Conservation (phyloP, 2,113 vertebrate species). For the Ariopsis seemanni region DNA sequence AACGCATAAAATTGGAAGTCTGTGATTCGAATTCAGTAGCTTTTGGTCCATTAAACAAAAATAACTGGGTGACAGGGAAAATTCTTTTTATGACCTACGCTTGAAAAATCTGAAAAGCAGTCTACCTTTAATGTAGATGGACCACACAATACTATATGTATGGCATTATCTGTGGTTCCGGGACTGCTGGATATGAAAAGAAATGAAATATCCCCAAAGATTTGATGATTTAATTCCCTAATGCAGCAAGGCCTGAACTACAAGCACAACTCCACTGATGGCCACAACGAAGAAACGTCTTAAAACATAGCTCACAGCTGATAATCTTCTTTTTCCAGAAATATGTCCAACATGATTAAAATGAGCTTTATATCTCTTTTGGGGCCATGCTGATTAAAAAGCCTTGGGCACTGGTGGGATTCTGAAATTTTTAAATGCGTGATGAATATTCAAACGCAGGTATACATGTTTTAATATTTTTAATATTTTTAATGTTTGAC, state of each 20-base stretch:
- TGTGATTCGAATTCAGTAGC: too few relatives aligned
- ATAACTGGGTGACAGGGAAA: too few relatives aligned
- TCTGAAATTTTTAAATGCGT: slow-evolving; percentile 12
- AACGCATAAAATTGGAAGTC: too few relatives aligned
- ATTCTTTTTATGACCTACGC: too few relatives aligned
- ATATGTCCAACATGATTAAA: slow-evolving; percentile 15
- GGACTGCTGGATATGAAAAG: slow-evolving; percentile 48
- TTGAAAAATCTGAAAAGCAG: too few relatives aligned
- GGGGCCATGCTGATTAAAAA: background rate
- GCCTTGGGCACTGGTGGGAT: background rate
- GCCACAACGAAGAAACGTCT: slow-evolving; percentile 58
- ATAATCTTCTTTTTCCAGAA: slow-evolving; percentile 8
- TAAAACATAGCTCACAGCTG: slow-evolving; percentile 16
- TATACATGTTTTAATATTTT: background rate
- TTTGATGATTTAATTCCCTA: slow-evolving; percentile 68
- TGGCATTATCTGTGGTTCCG: slow-evolving; percentile 48
- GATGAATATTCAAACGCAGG: slow-evolving; percentile 10
- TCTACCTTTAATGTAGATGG: slow-evolving; percentile 18
- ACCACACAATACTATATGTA: slow-evolving; percentile 7
- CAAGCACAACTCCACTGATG: slow-evolving; percentile 53
- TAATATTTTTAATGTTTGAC: slow-evolving; percentile 6
- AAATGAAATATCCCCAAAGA: slow-evolving; percentile 38
- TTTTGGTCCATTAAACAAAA: too few relatives aligned
- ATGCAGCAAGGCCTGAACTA: slow-evolving; percentile 68
- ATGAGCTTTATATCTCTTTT: background rate